These are phyloP conservation scores for Anseranas semipalmata DNA, from an alignment of 2,113 vertebrate genomes.

Conservation along the genomic window DNA sequence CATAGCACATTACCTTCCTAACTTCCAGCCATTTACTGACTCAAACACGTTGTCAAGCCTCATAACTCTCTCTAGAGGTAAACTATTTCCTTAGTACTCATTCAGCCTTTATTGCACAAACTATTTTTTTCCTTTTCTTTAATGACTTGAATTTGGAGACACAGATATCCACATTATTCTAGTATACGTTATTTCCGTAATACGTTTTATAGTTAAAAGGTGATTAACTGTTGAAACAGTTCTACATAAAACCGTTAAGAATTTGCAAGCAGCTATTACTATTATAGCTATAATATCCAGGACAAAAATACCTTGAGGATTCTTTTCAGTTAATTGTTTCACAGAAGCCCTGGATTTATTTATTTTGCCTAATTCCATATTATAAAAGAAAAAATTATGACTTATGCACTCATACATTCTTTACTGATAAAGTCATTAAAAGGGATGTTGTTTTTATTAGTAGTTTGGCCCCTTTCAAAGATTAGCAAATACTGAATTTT, in stretches of 20 bases:
- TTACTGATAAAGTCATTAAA: background rate
- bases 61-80: background rate
- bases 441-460: background rate
- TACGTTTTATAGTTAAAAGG: background rate
- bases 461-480: background rate
- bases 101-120: background rate
- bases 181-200: background rate
- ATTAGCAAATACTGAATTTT: background rate
- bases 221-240: background rate
- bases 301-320: background rate
- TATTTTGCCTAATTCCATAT: no score
- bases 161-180: background rate
- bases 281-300: background rate
- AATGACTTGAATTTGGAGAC: background rate
- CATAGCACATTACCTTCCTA: background rate
- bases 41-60: background rate
- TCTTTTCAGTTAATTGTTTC: background rate
- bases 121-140: background rate
- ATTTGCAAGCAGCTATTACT: background rate
- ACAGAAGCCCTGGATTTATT: background rate
- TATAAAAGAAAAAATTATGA: background rate
- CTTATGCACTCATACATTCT: background rate
- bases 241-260: background rate
- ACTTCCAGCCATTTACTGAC: background rate
- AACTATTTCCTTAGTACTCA: conserved; percentile 1